Evolutionary conservation across 2,888 invertebrate genomes (phyloP), one percentile per base, ranked within the genome.

Genomic region (Crocallis elinguaria): DNA sequence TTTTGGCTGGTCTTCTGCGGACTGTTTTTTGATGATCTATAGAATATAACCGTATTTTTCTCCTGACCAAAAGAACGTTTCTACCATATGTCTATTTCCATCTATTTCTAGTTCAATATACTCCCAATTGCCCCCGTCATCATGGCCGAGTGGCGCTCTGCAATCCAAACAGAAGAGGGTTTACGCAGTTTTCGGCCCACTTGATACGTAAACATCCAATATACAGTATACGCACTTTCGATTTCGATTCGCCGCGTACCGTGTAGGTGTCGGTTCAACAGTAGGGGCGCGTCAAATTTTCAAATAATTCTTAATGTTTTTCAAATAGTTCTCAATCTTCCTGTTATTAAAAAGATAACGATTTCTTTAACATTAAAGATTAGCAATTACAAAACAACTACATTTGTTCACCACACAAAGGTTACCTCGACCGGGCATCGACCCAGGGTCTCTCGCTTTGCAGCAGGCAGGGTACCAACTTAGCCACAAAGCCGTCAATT

Each of bases 101-200:
- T 37, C 39, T 36, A 46, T 53, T 53, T 48, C 30, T 27, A 48
- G 16, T 21, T 33, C 29, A 35, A 45, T 51, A 45, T 39, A 16
- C 32, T 11, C 11, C 41, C 33, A 27, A 44, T 50, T 36, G 51
- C 39, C 33, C 8, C 50, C 29, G 37, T 30, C 32, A 25, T 30
- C 41, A 27, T 36, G 38, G 38, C 11, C 44, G 33, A 49, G 36
- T 16, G 39, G 19, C 35, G 23, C 49, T 38, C 39, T 42, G 42
- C 48, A 48, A 48, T 43, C 19, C 30, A 48, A 48, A 43, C 32
- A 48, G 33, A 39, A n/a, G 33, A 14, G 29, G 36, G 39, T 33
- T 33, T 29, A 30, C 51, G 12, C 39, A 45, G 37, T 48, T 46
- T 53, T 38, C 48, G 53, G 27, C 12, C 42, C 21, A 38, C 41